A percentile compares a stretch with the other conserved stretches of the same genome.
Evolutionary conservation across 2,888 invertebrate species (phyloP).

Genomic region (Latheticus oryzae): DNA sequence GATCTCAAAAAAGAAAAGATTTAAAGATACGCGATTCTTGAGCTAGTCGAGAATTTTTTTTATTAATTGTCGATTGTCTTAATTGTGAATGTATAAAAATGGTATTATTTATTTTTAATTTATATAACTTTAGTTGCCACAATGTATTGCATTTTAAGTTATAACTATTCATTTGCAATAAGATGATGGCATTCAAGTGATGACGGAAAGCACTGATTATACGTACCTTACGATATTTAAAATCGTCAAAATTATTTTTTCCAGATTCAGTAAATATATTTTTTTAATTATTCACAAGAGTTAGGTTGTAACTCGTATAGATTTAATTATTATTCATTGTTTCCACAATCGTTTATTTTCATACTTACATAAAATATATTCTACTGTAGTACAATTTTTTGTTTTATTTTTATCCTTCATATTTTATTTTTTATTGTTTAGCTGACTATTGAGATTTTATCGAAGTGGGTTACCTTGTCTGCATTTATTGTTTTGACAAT

Average conservation of each 20-base stretch:
- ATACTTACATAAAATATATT: constrained; percentile 38
- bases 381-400: constrained; percentile 18
- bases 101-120: constrained; percentile 44
- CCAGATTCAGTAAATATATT: constrained; percentile 4
- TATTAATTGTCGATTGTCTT: constrained; percentile 26
- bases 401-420: too few relatives aligned
- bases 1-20: constrained; percentile 24
- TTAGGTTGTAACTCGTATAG: constrained; percentile 19
- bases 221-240: constrained; percentile 36
- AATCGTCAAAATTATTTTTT: constrained; percentile 4
- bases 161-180: constrained; percentile 23
- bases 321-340: constrained; percentile 19
- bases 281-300: constrained; percentile 15
- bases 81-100: constrained; percentile 31
- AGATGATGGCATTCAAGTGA: constrained; percentile 15
- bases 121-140: constrained; percentile 38
- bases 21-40: constrained; percentile 36
- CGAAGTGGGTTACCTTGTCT: too few relatives aligned
- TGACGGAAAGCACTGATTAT: constrained; percentile 33
- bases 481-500: too few relatives aligned
- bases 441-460: too few relatives aligned
- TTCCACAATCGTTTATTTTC: constrained; percentile 36
- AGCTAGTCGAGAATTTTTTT: constrained; percentile 32
- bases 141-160: constrained; percentile 35
- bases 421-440: constrained; percentile 2